phyloP scores from a whole-genome alignment of 2,113 vertebrate genomes.

The Pygoscelis adeliae region DNA sequence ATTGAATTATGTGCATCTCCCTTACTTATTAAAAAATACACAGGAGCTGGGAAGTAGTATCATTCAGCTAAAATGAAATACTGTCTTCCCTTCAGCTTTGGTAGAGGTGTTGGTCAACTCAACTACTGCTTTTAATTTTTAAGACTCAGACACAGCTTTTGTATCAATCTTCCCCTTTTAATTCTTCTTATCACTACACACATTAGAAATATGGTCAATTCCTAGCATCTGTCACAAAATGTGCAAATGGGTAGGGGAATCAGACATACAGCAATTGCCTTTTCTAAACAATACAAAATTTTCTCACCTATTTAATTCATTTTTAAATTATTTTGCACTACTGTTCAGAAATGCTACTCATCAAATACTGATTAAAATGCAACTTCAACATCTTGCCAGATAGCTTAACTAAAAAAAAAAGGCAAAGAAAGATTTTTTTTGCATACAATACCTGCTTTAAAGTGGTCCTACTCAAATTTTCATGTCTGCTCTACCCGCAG shows the following conservation, averaged over 20 bases:
- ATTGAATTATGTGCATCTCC: not conserved
- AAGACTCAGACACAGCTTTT: not conserved
- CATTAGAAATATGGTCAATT: not conserved
- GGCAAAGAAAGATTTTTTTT: not conserved
- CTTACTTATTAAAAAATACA: not conserved
- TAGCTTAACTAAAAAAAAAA: not conserved
- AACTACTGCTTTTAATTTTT: not conserved
- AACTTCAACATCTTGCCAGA: not conserved
- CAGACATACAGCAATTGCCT: not conserved
- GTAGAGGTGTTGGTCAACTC: not conserved
- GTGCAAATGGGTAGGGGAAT: not conserved
- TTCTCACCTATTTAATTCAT: not conserved
- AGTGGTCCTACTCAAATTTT: conserved; percentile 13
- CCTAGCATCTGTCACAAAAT: not conserved
- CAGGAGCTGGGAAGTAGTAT: not conserved
- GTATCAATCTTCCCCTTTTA: not conserved
- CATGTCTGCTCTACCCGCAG: not conserved
- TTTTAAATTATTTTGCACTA: not conserved
- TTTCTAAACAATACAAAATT: not conserved
- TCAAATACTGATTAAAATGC: not conserved
- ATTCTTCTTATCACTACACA: not conserved
- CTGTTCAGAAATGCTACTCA: not conserved
- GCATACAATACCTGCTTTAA: conserved; percentile 40
- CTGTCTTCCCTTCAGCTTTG: not conserved
- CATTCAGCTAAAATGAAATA: not conserved